phyloP scores from a whole-genome alignment of 2,888 invertebrate genomes.

The Embidobia sp. region DNA sequence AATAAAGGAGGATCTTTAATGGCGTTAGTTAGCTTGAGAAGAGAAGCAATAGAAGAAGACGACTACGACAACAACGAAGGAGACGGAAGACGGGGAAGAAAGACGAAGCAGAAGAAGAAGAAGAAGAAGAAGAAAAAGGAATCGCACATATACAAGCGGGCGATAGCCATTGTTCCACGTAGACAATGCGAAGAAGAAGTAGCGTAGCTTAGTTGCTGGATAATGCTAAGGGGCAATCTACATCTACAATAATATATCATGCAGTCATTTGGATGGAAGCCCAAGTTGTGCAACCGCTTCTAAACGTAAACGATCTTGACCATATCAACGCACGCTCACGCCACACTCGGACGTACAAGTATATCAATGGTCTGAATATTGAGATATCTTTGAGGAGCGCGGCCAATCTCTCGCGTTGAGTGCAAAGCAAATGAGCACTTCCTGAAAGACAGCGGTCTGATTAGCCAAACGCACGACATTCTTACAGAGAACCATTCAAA shows the following conservation, averaged over 20 bases:
- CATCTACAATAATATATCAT: constrained; percentile 78
- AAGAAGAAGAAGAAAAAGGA: constrained; percentile 49
- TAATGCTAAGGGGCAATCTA: constrained; percentile 75
- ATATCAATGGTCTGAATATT: constrained; percentile 68
- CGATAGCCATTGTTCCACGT: constrained; percentile 72
- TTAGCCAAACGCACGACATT: too few species aligned
- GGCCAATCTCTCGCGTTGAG: constrained; percentile 9
- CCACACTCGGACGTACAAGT: constrained; percentile 55
- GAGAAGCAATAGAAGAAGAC: constrained; percentile 38
- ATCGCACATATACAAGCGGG: constrained; percentile 20
- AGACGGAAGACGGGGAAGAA: neutral
- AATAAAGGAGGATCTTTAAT: constrained; percentile 57
- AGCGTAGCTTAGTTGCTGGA: constrained; percentile 55
- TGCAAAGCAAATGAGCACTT: constrained; percentile 26
- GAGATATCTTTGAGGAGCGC: constrained; percentile 67
- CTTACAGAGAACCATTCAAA: too few species aligned
- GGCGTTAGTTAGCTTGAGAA: constrained; percentile 39
- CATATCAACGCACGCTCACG: constrained; percentile 55
- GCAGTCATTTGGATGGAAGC: constrained; percentile 54
- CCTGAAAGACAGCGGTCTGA: constrained; percentile 1
- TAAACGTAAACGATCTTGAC: constrained; percentile 60
- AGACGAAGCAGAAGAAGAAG: constrained; percentile 24
- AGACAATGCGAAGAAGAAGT: constrained; percentile 75
- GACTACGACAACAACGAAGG: too few species aligned
- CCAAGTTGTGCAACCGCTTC: constrained; percentile 59